phyloP scores from a whole-genome alignment of 2,888 invertebrate genomes.

The Alloscopus bannaensis region DNA sequence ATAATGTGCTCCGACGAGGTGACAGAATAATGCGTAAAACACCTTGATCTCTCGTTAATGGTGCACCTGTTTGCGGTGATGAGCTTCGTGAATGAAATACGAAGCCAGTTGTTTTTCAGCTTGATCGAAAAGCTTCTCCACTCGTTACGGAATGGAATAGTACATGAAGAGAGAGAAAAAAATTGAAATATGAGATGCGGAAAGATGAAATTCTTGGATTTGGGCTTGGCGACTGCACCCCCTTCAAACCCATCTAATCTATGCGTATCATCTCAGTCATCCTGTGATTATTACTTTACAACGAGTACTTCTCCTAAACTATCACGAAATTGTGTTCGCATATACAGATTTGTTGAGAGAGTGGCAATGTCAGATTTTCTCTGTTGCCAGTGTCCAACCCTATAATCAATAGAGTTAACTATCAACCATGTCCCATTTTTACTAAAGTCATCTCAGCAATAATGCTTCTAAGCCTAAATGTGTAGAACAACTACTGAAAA shows the following conservation, averaged over 20 bases:
- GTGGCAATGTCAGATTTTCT: no score
- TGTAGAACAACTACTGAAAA: no score
- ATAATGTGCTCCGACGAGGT: neutral
- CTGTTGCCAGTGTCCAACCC: no score
- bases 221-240: slow-evolving; percentile 62
- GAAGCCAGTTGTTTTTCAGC: neutral
- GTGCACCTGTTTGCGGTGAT: slow-evolving; percentile 20
- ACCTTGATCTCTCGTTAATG: slow-evolving; percentile 6
- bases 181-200: slow-evolving; percentile 49
- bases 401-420: no score
- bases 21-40: slow-evolving; percentile 38
- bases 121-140: no score
- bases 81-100: neutral
- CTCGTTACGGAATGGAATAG: no score
- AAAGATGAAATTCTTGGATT: slow-evolving; percentile 53
- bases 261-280: slow-evolving; percentile 36
- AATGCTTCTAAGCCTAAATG: no score
- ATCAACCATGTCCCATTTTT: no score
- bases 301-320: no score
- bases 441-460: no score
- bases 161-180: slow-evolving; percentile 20
- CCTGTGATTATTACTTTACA: neutral
- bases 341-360: no score
- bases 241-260: slow-evolving; percentile 45
- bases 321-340: no score